Conservation (phyloP, 2,888 invertebrate genomes). For the Pelosia muscerda region DNA sequence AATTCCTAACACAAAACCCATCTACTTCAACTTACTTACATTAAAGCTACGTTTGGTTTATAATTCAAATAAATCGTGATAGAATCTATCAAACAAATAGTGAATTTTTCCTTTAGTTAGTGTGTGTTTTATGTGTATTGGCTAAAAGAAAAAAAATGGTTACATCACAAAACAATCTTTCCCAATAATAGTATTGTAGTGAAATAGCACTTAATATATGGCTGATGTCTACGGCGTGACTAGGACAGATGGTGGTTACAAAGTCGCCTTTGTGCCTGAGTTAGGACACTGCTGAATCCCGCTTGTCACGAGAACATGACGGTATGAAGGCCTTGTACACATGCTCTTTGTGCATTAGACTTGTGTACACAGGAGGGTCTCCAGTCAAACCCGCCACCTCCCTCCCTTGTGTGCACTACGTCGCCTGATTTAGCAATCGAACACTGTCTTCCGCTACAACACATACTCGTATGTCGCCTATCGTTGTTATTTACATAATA, state of each 20-base stretch:
- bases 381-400: not conserved
- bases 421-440: too few species aligned
- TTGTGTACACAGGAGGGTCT: not conserved
- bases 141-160: too few species aligned
- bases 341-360: not conserved
- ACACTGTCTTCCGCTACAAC: too few species aligned
- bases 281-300: constrained; percentile 3
- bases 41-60: too few species aligned
- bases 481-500: not conserved
- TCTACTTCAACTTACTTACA: too few species aligned
- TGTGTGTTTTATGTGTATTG: too few species aligned
- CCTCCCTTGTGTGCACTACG: too few species aligned
- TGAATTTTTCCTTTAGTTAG: too few species aligned
- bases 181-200: not conserved
- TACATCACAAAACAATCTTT: not conserved
- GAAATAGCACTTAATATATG: not conserved
- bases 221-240: not conserved
- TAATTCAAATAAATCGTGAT: too few species aligned
- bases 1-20: too few species aligned
- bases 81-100: too few species aligned
- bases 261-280: constrained; percentile 12
- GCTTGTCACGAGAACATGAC: constrained; percentile 1
- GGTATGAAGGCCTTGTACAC: not conserved
- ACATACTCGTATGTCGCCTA: too few species aligned
- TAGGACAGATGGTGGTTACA: constrained; percentile 8